A percentile compares a stretch with the other conserved stretches of the same genome.
Evolutionary conservation across 92 coral and sea anemone genomes (phyloP).

Genomic region (Anthopleura xanthogrammica): DNA sequence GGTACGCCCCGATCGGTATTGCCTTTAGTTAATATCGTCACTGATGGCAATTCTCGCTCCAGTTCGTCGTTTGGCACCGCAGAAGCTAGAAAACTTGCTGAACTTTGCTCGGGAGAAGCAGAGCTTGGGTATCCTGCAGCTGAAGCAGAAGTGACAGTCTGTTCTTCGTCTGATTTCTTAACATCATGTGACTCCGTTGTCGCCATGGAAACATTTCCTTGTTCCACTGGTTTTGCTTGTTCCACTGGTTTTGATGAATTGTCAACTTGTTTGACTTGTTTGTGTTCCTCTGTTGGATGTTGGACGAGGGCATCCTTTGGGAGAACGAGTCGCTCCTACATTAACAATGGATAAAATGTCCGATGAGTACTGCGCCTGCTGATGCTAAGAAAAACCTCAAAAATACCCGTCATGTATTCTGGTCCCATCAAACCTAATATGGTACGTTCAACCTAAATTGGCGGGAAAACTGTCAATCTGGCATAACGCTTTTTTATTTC

Average conservation of each 20-base stretch:
- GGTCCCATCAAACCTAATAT: too few relatives aligned
- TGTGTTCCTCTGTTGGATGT: neutral
- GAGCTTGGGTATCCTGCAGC: neutral
- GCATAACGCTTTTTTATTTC: too few relatives aligned
- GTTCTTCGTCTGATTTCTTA: neutral
- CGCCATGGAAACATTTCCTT: neutral
- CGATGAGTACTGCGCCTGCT: neutral
- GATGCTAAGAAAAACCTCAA: neutral
- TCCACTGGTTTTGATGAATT: neutral
- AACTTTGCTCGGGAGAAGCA: neutral
- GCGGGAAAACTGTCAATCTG: too few relatives aligned
- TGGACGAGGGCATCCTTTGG: constrained; percentile 1
- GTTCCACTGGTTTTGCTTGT: neutral
- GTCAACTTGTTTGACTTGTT: neutral
- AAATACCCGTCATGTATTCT: neutral
- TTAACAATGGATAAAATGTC: neutral
- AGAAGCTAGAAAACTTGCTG: neutral
- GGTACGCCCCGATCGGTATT: neutral
- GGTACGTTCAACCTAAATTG: too few relatives aligned
- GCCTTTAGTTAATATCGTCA: neutral
- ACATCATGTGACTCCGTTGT: neutral
- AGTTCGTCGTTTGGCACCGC: neutral
- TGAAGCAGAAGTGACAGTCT: neutral
- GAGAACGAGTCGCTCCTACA: constrained; percentile 7
- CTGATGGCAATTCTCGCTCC: neutral